Evolutionary conservation across 2,888 invertebrate species (phyloP).

Genomic region (Tanypteryx hageni): DNA sequence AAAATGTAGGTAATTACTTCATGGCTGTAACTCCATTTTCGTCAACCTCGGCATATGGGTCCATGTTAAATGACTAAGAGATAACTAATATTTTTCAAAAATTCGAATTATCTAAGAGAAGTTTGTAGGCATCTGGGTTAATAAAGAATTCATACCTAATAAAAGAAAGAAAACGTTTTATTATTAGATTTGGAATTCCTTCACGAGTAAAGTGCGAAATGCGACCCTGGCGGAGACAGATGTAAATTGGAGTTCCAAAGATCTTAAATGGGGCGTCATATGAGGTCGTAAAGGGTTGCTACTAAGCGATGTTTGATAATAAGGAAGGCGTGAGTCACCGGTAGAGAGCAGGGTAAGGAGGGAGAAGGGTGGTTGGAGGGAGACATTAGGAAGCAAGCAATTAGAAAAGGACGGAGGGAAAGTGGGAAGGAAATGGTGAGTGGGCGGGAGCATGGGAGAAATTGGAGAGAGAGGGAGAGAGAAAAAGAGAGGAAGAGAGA

Average conservation of each 20-base stretch:
- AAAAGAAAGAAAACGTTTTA: background rate
- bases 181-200: background rate
- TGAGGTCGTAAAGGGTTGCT: background rate
- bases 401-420: background rate
- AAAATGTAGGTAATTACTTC: no score
- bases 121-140: background rate
- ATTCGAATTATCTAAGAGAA: background rate
- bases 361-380: no score
- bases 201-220: background rate
- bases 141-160: background rate
- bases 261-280: background rate
- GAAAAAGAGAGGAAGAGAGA: no score
- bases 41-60: no score
- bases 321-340: background rate
- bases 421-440: background rate
- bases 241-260: background rate
- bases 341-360: no score
- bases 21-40: no score
- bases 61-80: no score
- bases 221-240: no score
- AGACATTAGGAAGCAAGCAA: background rate
- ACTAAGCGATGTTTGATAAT: conserved; percentile 1
- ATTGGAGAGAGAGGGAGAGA: no score
- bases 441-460: background rate
- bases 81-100: background rate